phyloP scores from a whole-genome alignment of 2,113 vertebrate genomes.

The Apodemus sylvaticus region DNA sequence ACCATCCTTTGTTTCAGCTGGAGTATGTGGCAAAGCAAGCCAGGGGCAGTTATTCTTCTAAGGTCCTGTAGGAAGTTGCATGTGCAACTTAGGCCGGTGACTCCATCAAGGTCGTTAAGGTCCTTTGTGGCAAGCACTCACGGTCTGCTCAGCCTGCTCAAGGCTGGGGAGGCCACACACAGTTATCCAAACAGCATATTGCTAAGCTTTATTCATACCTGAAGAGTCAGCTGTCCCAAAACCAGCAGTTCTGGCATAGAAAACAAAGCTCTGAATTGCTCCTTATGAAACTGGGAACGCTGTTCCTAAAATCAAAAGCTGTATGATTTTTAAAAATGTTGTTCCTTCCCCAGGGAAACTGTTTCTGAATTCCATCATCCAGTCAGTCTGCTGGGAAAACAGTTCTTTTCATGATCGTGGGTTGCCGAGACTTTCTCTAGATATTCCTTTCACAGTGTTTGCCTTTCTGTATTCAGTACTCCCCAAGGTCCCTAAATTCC shows the following conservation, averaged over 20 bases:
- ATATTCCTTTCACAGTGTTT: background rate
- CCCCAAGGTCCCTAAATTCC: slow-evolving; percentile 80
- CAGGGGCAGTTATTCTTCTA: no score
- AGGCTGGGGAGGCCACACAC: no score
- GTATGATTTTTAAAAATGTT: background rate
- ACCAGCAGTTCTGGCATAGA: background rate
- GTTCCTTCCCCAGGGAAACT: background rate
- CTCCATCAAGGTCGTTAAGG: no score
- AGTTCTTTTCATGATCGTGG: background rate
- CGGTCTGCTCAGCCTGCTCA: no score
- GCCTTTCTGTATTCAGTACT: background rate
- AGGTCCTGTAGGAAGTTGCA: no score
- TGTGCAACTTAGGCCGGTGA: no score
- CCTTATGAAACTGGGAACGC: background rate
- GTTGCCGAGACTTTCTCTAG: background rate
- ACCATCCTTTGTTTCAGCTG: no score
- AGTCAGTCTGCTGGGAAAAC: background rate
- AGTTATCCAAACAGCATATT: background rate
- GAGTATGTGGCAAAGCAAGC: no score
- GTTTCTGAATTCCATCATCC: background rate
- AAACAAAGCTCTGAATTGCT: background rate
- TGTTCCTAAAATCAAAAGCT: background rate
- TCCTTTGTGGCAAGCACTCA: no score
- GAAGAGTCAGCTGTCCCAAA: background rate
- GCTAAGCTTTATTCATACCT: background rate